These are phyloP conservation scores for Sebastes diaconus DNA, from an alignment of 2,797 vertebrate species.

Conservation along the genomic window DNA sequence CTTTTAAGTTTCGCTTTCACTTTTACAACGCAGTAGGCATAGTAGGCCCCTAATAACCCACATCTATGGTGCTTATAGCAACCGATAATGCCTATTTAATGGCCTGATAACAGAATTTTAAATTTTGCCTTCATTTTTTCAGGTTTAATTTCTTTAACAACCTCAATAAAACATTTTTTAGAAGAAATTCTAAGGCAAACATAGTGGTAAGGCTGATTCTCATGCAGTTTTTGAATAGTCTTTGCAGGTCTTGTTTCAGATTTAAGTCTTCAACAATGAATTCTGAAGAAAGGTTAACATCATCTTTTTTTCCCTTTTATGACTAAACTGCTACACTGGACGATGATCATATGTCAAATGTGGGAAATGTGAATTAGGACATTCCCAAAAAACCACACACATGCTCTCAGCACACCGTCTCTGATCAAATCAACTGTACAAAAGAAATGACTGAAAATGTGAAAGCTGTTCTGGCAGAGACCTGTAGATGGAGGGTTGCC, in stretches of 20 bases:
- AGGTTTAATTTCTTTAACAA: not conserved
- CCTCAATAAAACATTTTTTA: not conserved
- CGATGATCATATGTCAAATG: not conserved
- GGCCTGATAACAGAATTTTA: not conserved
- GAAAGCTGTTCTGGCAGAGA: conserved; percentile 27
- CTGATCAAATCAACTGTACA: not conserved
- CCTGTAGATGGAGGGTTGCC: conserved; percentile 83
- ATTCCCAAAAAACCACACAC: not conserved
- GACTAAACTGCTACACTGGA: not conserved
- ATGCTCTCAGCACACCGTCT: not conserved
- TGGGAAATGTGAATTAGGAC: not conserved
- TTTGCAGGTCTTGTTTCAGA: not conserved
- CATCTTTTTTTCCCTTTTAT: not conserved
- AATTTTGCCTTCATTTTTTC: not conserved
- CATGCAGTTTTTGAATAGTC: not conserved
- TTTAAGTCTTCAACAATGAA: not conserved
- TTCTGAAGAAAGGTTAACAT: not conserved
- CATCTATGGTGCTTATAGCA: too few species aligned
- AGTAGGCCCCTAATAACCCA: too few species aligned
- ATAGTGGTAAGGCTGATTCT: not conserved
- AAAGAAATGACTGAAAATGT: not conserved
- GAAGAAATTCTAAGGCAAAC: not conserved
- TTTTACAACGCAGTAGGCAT: too few species aligned
- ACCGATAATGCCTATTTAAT: too few species aligned
- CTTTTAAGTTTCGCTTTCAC: too few species aligned